Base-by-base conservation (phyloP, 2,888 invertebrate genomes). In the Drosophila pegasa region DNA sequence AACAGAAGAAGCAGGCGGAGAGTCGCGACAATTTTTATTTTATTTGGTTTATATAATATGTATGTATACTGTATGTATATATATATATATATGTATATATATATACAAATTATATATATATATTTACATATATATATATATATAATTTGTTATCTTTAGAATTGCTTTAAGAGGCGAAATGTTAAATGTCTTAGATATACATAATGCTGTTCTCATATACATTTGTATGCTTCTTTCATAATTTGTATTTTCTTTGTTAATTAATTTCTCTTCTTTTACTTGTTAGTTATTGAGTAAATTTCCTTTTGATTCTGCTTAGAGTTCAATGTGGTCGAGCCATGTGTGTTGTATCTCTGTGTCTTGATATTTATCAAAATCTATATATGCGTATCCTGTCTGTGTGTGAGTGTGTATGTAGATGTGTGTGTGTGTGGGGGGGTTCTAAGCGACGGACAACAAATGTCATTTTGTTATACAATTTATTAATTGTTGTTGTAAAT, bases 101-200 rank as follows among this genome's bases (percentile, higher is more conserved):
- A 29, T 47, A 18, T 76, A 67, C 29, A 27, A 27, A 43, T 74
- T 71, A 55, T 66, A 67, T 61, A 63, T 65, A 52, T 72, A 62
- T 72, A 52, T 62, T 62, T 61, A 63, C 66, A 47, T 72, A 66
- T 72, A 56, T 66, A 62, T 59, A 64, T 72, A 48, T 48, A 9
- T 48, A 20, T 77, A 67, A 75, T 78, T 78, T 84, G 80, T 67
- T 81, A 82, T 78, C 73, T 90, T 89, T 90, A 90, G 90, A 89
- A 90, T 89, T 90, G 90, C 90, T 90, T 90, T 86, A 87, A 89
- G 84, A 89, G 90, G 90, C 89, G 83, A 86, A 90, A 81, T 82
- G 75, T 89, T 75, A 86, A 90, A 81, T 82, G 75, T 89, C 77
- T 85, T 88, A 79, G 70, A 79, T 78, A 71, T 65, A 75, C 67